Conservation (phyloP, 2,113 vertebrate genomes). For the Collichthys lucidus region DNA sequence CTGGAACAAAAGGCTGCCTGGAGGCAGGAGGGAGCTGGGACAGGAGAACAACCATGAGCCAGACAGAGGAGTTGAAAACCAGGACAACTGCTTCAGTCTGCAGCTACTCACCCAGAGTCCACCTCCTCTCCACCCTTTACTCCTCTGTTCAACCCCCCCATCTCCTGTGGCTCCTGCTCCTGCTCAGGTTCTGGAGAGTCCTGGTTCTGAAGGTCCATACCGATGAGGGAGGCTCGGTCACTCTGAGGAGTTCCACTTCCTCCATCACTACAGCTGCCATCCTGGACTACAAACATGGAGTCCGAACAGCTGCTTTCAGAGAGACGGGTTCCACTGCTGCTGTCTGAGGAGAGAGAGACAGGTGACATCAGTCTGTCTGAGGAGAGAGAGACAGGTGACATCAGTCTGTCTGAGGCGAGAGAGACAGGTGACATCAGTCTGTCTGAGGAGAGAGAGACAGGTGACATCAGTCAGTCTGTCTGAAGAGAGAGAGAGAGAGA, state of each 20-base stretch:
- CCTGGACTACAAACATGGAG: constrained; percentile 73
- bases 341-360: constrained; percentile 59
- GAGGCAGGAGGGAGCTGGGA: constrained; percentile 26
- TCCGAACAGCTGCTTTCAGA: constrained; percentile 84
- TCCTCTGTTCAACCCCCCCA: not conserved
- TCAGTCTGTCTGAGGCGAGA: not conserved
- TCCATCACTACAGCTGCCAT: constrained; percentile 79
- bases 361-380: constrained; percentile 54
- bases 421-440: not conserved
- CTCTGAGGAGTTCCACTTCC: constrained; percentile 82
- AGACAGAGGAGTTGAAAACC: not conserved
- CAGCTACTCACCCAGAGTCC: constrained; percentile 35
- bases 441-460: no score
- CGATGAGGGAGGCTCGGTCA: constrained; percentile 82
- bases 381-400: not conserved
- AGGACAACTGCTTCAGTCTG: not conserved
- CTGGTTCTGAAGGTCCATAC: constrained; percentile 82
- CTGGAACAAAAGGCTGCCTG: constrained; percentile 43
- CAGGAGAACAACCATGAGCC: not conserved
- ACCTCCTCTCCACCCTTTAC: constrained; percentile 3
- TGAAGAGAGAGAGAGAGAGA: no score
- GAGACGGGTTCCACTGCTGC: constrained; percentile 68
- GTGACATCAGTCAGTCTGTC: not conserved
- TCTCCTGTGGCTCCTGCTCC: not conserved
- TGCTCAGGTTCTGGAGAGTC: constrained; percentile 79